Percentiles rank a stretch among this genome's conserved stretches.
phyloP scores from a whole-genome alignment of 2,113 vertebrate species.

The Aplodontia rufa region DNA sequence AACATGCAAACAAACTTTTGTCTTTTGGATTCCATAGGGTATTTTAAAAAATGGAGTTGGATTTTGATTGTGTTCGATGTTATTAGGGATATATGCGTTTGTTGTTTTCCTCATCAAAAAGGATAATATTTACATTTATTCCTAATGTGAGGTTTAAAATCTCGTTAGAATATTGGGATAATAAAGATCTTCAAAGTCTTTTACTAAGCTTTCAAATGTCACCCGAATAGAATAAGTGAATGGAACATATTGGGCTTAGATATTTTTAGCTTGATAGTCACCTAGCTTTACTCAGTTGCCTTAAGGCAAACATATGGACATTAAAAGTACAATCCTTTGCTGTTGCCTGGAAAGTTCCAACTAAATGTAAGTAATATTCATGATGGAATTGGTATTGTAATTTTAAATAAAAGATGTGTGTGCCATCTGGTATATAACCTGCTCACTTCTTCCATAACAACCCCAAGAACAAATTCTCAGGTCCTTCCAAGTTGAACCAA shows the following conservation, averaged over 20 bases:
- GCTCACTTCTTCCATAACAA: not conserved
- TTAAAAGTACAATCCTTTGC: not conserved
- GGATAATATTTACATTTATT: not conserved
- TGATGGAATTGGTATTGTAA: not conserved
- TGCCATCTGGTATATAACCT: not conserved
- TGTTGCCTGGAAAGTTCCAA: slow-evolving; percentile 17
- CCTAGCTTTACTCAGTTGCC: not conserved
- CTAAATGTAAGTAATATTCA: not conserved
- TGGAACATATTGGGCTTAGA: not conserved
- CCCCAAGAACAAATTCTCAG: not conserved
- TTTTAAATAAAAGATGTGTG: slow-evolving; percentile 19
- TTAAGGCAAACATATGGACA: not conserved
- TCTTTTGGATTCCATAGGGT: not conserved
- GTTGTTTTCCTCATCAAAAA: not conserved
- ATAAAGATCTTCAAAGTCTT: not conserved
- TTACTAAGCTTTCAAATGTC: not conserved
- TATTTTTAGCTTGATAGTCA: slow-evolving; percentile 21
- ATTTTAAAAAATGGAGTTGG: not conserved
- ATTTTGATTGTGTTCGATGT: not conserved
- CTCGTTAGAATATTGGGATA: not conserved
- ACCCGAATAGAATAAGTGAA: not conserved
- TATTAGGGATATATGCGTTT: not conserved
- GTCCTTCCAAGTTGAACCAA: not conserved
- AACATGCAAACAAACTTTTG: too few species aligned
- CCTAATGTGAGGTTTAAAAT: not conserved